These are phyloP conservation scores for Ephestia elutella DNA, from an alignment of 1,140 invertebrate genomes.

Conservation along the genomic window DNA sequence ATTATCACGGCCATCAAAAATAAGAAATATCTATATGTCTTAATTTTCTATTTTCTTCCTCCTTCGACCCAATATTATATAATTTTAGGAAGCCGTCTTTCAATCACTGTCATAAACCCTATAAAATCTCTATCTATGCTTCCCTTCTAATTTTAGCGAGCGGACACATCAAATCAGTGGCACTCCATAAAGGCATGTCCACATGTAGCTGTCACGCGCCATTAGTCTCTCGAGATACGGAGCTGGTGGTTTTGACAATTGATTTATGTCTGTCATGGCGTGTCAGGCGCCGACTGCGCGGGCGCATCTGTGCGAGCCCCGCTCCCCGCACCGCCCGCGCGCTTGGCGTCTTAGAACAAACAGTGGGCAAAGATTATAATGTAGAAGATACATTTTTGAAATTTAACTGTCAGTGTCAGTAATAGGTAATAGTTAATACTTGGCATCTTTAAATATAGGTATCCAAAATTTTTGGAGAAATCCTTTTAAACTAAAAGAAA, in stretches of 20 bases:
- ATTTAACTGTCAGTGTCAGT: no score
- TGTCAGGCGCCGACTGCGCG: conserved; percentile 3
- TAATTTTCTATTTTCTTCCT: no score
- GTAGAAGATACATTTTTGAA: background rate
- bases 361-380: background rate
- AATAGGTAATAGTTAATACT: no score
- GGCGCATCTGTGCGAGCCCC: background rate
- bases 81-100: conserved; percentile 1
- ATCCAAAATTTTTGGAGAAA: no score
- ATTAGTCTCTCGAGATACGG: conserved; percentile 4
- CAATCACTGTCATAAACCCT: background rate
- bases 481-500: no score
- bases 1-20: background rate
- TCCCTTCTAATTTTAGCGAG: background rate
- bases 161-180: background rate
- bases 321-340: background rate
- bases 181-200: background rate
- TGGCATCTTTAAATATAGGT: no score
- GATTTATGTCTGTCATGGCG: conserved; percentile 4
- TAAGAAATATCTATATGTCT: background rate
- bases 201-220: background rate
- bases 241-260: conserved; percentile 4
- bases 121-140: background rate
- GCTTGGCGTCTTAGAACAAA: background rate
- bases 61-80: background rate